phyloP scores from a whole-genome alignment of 2,888 invertebrate species.

The Atethmia centrago region DNA sequence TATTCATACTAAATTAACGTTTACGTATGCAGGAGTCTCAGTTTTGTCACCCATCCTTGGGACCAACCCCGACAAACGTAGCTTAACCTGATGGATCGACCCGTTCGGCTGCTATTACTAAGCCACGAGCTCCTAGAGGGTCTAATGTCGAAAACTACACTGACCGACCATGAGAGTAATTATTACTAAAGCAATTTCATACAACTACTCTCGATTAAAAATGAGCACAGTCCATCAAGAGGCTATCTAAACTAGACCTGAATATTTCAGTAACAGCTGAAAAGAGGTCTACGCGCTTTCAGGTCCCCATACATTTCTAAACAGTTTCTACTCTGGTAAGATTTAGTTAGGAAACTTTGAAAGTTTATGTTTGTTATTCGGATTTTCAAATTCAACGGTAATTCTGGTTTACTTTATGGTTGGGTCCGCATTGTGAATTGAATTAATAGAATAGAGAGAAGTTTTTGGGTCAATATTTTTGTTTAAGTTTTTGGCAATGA shows the following conservation, averaged over 20 bases:
- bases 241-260: constrained; percentile 41
- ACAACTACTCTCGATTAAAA: constrained; percentile 31
- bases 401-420: background rate
- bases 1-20: no score
- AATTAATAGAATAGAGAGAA: background rate
- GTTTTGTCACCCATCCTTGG: no score
- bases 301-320: constrained; percentile 56
- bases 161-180: no score
- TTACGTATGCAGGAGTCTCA: no score
- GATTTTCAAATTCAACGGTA: constrained; percentile 20
- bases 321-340: constrained; percentile 40
- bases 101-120: no score
- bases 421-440: background rate
- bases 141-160: no score
- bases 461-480: background rate
- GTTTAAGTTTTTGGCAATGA: no score
- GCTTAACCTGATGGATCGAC: no score
- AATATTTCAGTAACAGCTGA: constrained; percentile 60
- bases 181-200: constrained; percentile 34
- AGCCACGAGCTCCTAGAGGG: no score
- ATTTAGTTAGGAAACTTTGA: constrained; percentile 43
- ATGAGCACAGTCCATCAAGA: constrained; percentile 25
- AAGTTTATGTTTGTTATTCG: constrained; percentile 22
- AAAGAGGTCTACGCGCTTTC: constrained; percentile 50
- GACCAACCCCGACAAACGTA: no score